phyloP scores from a whole-genome alignment of 2,797 vertebrate genomes.

The Falco columbarius region DNA sequence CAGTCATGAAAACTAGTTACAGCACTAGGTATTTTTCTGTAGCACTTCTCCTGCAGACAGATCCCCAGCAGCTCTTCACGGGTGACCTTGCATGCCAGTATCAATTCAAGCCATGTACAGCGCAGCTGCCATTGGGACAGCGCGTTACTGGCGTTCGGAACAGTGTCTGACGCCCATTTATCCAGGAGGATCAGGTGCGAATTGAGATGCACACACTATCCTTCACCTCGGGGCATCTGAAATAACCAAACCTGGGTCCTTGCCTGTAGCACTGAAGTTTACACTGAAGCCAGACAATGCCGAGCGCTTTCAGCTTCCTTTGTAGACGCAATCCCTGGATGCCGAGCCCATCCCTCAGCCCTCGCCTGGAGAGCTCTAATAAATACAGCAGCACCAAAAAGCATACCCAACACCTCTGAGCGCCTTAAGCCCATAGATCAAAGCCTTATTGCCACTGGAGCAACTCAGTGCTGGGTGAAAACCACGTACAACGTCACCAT shows the following conservation, averaged over 20 bases:
- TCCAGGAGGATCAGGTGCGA: neutral
- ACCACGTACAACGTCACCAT: fast-evolving
- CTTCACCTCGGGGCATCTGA: neutral
- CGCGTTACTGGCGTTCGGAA: fast-evolving
- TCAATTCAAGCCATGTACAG: neutral
- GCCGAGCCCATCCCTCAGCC: neutral
- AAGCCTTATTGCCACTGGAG: neutral
- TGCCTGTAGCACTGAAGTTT: neutral
- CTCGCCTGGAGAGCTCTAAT: fast-evolving
- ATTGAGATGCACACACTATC: fast-evolving
- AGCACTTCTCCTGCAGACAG: neutral
- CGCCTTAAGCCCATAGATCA: neutral
- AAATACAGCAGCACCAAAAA: neutral
- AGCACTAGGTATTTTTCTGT: fast-evolving
- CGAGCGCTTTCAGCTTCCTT: neutral
- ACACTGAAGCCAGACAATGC: too few species aligned
- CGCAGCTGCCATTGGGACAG: neutral
- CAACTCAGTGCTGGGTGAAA: neutral
- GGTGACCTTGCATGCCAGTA: neutral
- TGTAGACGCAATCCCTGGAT: neutral
- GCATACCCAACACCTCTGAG: neutral
- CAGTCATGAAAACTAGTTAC: fast-evolving
- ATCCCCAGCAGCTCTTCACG: neutral
- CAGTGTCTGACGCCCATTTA: fast-evolving
- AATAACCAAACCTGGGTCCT: neutral